phyloP scores from a whole-genome alignment of 2,797 vertebrate genomes.

The Epinephelus malabaricus region DNA sequence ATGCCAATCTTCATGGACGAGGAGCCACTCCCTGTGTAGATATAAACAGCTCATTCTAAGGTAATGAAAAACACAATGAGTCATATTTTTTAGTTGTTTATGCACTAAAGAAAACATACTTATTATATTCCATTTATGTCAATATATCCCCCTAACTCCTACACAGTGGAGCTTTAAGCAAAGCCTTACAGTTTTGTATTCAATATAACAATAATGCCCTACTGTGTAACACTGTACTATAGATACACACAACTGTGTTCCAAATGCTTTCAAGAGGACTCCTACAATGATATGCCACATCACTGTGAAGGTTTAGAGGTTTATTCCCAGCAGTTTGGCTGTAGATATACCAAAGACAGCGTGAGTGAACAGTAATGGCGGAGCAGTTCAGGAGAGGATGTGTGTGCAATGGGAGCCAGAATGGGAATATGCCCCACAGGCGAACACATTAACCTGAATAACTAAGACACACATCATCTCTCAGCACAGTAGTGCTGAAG shows the following conservation, averaged over 20 bases:
- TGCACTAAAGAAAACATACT: too few relatives aligned
- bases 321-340: constrained; percentile 52
- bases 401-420: constrained; percentile 66
- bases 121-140: too few relatives aligned
- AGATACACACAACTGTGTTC: constrained; percentile 2
- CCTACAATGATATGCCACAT: constrained; percentile 32
- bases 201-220: constrained; percentile 1
- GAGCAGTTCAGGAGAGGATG: constrained; percentile 67
- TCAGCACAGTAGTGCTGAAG: constrained; percentile 59
- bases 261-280: constrained; percentile 24
- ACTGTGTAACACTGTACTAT: not conserved
- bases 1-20: too few relatives aligned
- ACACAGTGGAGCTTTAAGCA: not conserved
- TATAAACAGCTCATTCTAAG: too few relatives aligned
- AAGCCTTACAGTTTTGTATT: not conserved
- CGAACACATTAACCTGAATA: constrained; percentile 82
- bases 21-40: too few relatives aligned
- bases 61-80: too few relatives aligned
- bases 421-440: constrained; percentile 76
- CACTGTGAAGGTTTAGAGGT: constrained; percentile 41
- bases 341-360: constrained; percentile 47
- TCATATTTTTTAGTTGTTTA: too few relatives aligned
- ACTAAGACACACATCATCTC: constrained; percentile 71
- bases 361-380: constrained; percentile 63
- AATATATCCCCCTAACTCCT: too few relatives aligned